Evolutionary conservation across 1,140 invertebrate species (phyloP), one percentile per base, ranked within the genome.

Genomic region (Ceratoteleas bidentatus): DNA sequence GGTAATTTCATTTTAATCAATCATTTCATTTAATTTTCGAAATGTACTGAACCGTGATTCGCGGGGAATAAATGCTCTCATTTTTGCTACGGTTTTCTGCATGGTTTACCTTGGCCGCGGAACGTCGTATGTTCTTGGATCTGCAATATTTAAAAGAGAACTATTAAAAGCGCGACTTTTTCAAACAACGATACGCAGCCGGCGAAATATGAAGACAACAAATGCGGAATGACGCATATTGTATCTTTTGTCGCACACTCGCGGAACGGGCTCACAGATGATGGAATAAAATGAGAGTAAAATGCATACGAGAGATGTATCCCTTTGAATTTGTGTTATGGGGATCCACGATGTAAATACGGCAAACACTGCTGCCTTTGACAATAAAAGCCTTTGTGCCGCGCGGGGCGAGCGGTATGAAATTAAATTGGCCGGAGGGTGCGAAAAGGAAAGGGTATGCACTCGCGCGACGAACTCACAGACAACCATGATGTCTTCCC

Each of bases 391-490:
- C 69, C 77, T 80, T 80, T 80, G 77, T 80, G 32, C n/a, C 45
- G n/a, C 9, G 62, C 76, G 57, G 69, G 56, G 62, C 53, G 69
- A 73, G 76, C 76, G 50, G 69, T 68, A 68, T 80, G 76, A 73
- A 80, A 80, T 80, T 80, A 73, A 78, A 78, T 80, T 80, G 68
- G 68, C 76, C 76, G 76, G 61, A 73, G 76, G 76, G 76, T 73
- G 76, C 69, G 61, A 80, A 66, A 79, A 66, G 76, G 68, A 73
- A 78, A 69, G 75, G 66, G 75, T 65, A 78, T 69, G 49, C 62
- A 61, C 33, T 56, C 38, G 32, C 45, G 34, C 15, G 49, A 16
- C 60, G 52, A 34, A 77, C 64, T 50, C 52, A 24, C 52, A 52
- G 49, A 49, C 52, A 65, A 24, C 75, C 52, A 13, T 69, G 40